phyloP scores from a whole-genome alignment of 2,888 invertebrate genomes.

The Cheilosia grossa region DNA sequence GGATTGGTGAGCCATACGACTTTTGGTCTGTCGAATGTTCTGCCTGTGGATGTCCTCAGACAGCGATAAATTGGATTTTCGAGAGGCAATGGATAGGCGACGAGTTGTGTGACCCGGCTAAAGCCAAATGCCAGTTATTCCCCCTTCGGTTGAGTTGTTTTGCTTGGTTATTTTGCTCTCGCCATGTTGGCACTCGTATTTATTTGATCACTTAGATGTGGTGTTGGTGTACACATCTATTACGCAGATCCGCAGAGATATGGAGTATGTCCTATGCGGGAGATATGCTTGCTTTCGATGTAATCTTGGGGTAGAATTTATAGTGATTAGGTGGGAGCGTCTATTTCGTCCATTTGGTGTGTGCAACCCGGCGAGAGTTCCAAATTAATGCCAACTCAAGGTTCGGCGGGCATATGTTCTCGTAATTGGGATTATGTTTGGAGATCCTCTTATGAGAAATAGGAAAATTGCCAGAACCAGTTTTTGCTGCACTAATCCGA shows the following conservation, averaged over 20 bases:
- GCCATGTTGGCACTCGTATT: conserved; percentile 26
- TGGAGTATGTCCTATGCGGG: background rate
- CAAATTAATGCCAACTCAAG: conserved; percentile 6
- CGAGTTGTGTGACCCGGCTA: conserved; percentile 71
- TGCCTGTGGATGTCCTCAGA: conserved; percentile 61
- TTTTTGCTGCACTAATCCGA: background rate
- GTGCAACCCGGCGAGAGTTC: background rate
- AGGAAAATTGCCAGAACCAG: conserved; percentile 16
- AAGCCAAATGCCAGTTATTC: conserved; percentile 63
- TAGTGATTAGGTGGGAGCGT: conserved; percentile 59
- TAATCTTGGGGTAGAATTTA: conserved; percentile 69
- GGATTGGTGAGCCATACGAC: conserved; percentile 52
- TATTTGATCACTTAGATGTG: conserved; percentile 59
- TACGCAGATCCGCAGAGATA: conserved; percentile 57
- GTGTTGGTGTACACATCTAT: conserved; percentile 53
- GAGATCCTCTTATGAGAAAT: conserved; percentile 11
- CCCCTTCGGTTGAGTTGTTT: conserved; percentile 4
- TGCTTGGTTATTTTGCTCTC: conserved; percentile 13
- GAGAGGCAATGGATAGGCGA: conserved; percentile 67
- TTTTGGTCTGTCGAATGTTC: conserved; percentile 60
- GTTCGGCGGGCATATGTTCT: conserved; percentile 18
- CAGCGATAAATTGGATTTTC: conserved; percentile 70
- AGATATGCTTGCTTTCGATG: conserved; percentile 54
- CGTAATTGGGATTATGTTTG: conserved; percentile 14
- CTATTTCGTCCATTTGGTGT: background rate